A percentile compares a stretch with the other conserved stretches of the same genome.
Evolutionary conservation across 64 coral and sea anemone species (phyloP).

Genomic region (Anthopleura sola): DNA sequence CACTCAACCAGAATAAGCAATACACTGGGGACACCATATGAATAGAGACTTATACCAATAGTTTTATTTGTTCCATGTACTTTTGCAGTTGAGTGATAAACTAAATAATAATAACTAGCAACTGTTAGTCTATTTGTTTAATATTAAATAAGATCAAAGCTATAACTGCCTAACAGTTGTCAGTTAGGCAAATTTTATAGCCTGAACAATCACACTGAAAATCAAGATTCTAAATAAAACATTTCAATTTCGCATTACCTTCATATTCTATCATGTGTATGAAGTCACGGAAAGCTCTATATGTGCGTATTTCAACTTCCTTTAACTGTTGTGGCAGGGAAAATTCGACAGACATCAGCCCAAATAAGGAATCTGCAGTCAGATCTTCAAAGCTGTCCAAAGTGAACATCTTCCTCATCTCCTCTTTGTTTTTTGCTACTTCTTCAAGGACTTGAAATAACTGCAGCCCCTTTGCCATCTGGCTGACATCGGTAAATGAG

Average conservation of each 20-base stretch:
- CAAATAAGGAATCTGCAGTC: neutral
- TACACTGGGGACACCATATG: too few species aligned
- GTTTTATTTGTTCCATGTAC: too few species aligned
- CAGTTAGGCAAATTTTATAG: neutral
- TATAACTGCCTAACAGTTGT: neutral
- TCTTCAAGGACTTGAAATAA: conserved; percentile 26
- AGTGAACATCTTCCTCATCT: neutral
- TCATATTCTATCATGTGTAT: neutral
- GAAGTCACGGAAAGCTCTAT: neutral
- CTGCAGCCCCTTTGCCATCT: conserved; percentile 24
- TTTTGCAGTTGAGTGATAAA: too few species aligned
- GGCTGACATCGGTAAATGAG: conserved; percentile 14
- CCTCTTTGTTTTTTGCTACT: conserved; percentile 3
- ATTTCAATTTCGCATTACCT: neutral
- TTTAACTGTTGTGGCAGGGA: neutral
- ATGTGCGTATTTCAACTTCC: neutral
- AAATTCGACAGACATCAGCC: neutral
- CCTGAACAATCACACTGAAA: conserved; percentile 3
- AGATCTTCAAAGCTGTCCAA: neutral
- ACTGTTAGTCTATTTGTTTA: neutral
- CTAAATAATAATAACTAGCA: too few species aligned
- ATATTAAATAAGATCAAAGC: neutral
- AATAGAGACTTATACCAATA: too few species aligned
- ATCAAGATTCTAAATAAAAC: neutral
- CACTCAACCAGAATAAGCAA: too few species aligned